phyloP scores from a whole-genome alignment of 2,797 vertebrate species.

The Pachyuromys duprasi region DNA sequence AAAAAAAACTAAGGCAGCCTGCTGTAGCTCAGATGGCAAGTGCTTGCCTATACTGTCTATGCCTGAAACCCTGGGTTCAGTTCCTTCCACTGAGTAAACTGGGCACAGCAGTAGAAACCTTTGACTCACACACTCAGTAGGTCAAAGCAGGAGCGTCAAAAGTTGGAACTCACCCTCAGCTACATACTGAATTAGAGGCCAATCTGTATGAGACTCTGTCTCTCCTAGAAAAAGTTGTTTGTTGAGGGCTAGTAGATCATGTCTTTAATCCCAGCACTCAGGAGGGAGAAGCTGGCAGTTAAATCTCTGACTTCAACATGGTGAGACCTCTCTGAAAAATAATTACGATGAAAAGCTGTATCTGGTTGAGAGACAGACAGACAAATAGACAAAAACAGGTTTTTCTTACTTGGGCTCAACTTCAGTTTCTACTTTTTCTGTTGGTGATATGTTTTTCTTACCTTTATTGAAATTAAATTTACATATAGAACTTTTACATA shows the following conservation, averaged over 20 bases:
- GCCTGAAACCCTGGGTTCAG: background rate
- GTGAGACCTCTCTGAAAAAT: background rate
- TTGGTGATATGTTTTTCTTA: conserved; percentile 9
- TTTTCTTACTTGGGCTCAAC: background rate
- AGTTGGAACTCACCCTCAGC: background rate
- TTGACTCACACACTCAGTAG: background rate
- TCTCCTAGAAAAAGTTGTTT: background rate
- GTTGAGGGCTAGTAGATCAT: background rate
- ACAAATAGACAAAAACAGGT: background rate
- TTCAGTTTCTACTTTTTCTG: conserved; percentile 57
- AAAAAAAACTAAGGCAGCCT: background rate
- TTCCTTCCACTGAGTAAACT: background rate
- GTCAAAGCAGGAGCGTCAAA: background rate
- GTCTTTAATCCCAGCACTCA: background rate
- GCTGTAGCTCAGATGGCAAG: background rate
- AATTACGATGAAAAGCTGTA: background rate
- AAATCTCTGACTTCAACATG: background rate
- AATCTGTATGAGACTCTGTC: background rate
- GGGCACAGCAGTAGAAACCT: background rate
- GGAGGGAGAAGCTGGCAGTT: background rate
- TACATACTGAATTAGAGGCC: background rate
- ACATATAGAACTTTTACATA: background rate
- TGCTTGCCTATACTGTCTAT: background rate
- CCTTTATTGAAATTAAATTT: background rate
- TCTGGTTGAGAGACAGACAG: background rate